Evolutionary conservation across 2,888 invertebrate species (phyloP).

Genomic region (Incurvaria masculella): DNA sequence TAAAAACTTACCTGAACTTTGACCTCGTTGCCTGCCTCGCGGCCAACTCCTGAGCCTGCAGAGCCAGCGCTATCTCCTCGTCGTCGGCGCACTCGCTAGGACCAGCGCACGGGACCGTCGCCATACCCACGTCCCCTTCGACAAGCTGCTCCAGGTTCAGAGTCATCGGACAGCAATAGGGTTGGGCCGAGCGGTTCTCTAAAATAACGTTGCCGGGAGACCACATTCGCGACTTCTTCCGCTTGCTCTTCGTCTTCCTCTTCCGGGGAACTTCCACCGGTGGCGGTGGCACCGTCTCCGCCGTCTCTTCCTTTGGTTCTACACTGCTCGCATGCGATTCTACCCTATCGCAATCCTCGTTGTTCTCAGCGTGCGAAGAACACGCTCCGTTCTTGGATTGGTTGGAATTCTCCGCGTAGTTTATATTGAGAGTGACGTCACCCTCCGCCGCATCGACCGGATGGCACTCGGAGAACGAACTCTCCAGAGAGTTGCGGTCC

Average conservation of each 20-base stretch:
- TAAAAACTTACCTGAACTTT: slow-evolving; percentile 64
- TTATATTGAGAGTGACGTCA: slow-evolving; percentile 35
- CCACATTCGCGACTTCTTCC: slow-evolving; percentile 40
- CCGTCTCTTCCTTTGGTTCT: neutral
- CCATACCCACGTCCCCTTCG: slow-evolving; percentile 52
- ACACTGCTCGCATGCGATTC: neutral
- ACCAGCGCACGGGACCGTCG: slow-evolving; percentile 52
- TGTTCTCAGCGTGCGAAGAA: slow-evolving; percentile 23
- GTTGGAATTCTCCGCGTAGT: slow-evolving; percentile 32
- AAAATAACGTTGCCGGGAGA: slow-evolving; percentile 42
- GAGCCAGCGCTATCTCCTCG: slow-evolving; percentile 81
- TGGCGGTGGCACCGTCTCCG: too few relatives aligned
- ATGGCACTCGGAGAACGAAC: slow-evolving; percentile 31
- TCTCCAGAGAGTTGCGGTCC: slow-evolving; percentile 27
- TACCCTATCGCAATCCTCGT: too few relatives aligned
- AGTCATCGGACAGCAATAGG: slow-evolving; percentile 32
- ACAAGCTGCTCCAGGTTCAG: slow-evolving; percentile 49
- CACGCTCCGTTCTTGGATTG: slow-evolving; percentile 39
- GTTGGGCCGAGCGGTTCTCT: slow-evolving; percentile 34
- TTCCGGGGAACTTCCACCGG: neutral
- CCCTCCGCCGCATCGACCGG: slow-evolving; percentile 11
- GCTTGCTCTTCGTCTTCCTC: slow-evolving; percentile 28
- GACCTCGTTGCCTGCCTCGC: slow-evolving; percentile 75
- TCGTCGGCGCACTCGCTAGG: slow-evolving; percentile 77
- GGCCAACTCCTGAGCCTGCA: slow-evolving; percentile 81